Percentiles rank a stretch among this genome's conserved stretches.
Conservation (phyloP, 2,113 vertebrate genomes). For the Monopterus albus region DNA sequence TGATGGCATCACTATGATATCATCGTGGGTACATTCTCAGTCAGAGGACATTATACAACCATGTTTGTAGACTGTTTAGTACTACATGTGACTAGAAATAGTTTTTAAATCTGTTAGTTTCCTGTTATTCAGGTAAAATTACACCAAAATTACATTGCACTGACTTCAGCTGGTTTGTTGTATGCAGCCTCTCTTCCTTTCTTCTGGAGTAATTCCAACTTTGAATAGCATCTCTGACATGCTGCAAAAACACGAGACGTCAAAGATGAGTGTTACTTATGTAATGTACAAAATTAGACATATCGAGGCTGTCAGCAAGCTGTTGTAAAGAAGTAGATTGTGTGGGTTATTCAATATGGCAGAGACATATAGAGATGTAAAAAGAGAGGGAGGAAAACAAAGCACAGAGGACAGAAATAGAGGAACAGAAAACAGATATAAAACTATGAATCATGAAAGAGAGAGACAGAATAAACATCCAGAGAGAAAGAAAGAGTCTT, state of each 20-base stretch:
- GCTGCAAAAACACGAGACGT: conserved; percentile 22
- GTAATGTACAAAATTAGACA: conserved; percentile 37
- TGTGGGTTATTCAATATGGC: conserved; percentile 34
- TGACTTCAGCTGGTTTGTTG: too few species aligned
- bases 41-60: too few species aligned
- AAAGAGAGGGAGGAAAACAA: conserved; percentile 2
- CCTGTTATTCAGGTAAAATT: too few species aligned
- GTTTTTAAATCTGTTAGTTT: too few species aligned
- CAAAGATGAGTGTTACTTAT: conserved; percentile 28
- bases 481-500: conserved; percentile 24
- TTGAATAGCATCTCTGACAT: conserved; percentile 8
- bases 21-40: neutral
- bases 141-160: too few species aligned
- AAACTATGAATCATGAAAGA: conserved; percentile 58
- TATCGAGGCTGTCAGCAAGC: conserved; percentile 42
- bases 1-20: neutral
- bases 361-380: conserved; percentile 7
- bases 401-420: conserved; percentile 41
- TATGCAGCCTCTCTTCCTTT: neutral
- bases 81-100: too few species aligned
- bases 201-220: neutral
- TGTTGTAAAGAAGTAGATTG: conserved; percentile 12
- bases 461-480: conserved; percentile 38
- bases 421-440: conserved; percentile 37
- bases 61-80: too few species aligned